phyloP scores from a whole-genome alignment of 1,140 invertebrate species.

The Heliconius hermathena region DNA sequence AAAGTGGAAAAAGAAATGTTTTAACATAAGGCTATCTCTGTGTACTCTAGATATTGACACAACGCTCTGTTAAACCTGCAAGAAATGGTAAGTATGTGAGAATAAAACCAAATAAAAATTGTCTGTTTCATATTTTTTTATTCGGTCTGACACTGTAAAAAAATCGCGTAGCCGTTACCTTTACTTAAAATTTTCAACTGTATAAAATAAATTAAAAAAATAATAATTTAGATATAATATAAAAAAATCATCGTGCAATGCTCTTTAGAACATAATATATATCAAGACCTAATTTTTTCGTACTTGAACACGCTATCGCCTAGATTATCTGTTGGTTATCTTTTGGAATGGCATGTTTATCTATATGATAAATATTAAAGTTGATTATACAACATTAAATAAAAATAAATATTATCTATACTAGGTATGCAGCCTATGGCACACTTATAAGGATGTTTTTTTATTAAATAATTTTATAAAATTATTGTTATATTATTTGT shows the following conservation, averaged over 20 bases:
- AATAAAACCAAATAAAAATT: too few species aligned
- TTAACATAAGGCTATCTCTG: too few species aligned
- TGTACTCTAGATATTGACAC: too few species aligned
- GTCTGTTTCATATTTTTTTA: too few species aligned
- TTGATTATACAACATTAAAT: constrained; percentile 13
- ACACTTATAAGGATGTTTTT: background rate
- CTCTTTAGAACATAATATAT: constrained; percentile 5
- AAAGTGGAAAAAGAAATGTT: too few species aligned
- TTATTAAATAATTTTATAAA: background rate
- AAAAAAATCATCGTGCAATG: background rate
- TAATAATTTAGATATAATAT: background rate
- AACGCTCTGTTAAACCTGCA: too few species aligned
- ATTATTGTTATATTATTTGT: background rate
- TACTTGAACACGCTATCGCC: background rate
- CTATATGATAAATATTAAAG: constrained; percentile 6
- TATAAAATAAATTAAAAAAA: background rate
- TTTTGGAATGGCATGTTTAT: constrained; percentile 8
- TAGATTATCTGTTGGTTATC: constrained; percentile 5
- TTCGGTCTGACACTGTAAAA: too few species aligned
- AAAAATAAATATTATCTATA: constrained; percentile 12
- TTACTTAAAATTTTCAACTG: background rate
- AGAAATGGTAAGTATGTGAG: too few species aligned
- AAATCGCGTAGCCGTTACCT: background rate
- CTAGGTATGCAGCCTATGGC: background rate
- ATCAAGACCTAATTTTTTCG: constrained; percentile 7